A percentile compares a stretch with the other conserved stretches of the same genome.
These are phyloP conservation scores for Actenoides lindsayi DNA, from an alignment of 2,113 vertebrate species.

Conservation along the genomic window DNA sequence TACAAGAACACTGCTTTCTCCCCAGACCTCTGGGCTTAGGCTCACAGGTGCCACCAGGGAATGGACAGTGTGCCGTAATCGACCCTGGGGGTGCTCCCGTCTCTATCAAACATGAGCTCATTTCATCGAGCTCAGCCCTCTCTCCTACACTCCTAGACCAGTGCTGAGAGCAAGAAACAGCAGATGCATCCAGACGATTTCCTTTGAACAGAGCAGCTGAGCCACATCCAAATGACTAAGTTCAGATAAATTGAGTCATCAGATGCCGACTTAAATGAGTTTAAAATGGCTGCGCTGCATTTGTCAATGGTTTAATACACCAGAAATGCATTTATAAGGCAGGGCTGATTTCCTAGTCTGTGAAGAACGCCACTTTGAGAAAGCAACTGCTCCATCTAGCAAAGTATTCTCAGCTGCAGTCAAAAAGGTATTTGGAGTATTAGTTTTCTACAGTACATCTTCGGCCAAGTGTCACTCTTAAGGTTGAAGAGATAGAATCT, in stretches of 20 bases:
- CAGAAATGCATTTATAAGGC: not conserved
- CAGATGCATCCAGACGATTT: not conserved
- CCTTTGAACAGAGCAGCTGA: not conserved
- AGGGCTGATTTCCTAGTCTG: not conserved
- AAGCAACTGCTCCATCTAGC: slow-evolving; percentile 20
- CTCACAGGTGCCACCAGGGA: not conserved
- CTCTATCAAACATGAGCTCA: not conserved
- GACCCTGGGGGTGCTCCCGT: not conserved
- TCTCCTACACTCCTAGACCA: fast-evolving
- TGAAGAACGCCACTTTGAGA: not conserved
- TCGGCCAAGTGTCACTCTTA: not conserved
- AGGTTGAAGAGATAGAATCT: not conserved
- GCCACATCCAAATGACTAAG: not conserved
- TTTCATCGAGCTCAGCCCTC: not conserved
- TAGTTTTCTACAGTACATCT: not conserved
- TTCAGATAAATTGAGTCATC: slow-evolving; percentile 15
- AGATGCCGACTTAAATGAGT: slow-evolving; percentile 1
- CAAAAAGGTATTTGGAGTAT: not conserved
- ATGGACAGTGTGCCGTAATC: not conserved
- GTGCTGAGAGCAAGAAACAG: not conserved
- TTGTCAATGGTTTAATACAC: not conserved
- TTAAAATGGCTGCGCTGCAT: not conserved
- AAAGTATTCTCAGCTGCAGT: not conserved
- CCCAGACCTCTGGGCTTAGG: not conserved
- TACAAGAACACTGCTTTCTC: not conserved